These are phyloP conservation scores for Spodoptera litura DNA, from an alignment of 1,140 invertebrate species.

Conservation along the genomic window DNA sequence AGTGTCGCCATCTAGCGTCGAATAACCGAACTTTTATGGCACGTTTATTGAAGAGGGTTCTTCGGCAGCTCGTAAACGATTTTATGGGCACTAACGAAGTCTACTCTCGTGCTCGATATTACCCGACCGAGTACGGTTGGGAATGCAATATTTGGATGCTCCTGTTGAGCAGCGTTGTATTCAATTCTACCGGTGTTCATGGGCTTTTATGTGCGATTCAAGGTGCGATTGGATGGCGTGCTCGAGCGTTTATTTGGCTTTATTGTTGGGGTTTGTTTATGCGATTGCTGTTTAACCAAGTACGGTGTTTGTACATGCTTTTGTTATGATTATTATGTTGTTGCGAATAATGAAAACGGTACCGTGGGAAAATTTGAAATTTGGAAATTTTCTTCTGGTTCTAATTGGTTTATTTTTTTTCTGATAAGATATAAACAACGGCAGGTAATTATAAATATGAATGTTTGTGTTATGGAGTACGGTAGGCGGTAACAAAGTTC, in stretches of 20 bases:
- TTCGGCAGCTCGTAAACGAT: slow-evolving; percentile 85
- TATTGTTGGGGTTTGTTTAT: slow-evolving; percentile 86
- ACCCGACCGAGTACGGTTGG: slow-evolving; percentile 81
- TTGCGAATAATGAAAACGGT: slow-evolving; percentile 76
- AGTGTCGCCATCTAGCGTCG: slow-evolving; percentile 83
- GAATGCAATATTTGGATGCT: slow-evolving; percentile 80
- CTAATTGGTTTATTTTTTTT: slow-evolving; percentile 47
- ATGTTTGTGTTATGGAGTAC: slow-evolving; percentile 36
- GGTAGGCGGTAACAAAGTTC: slow-evolving; percentile 63
- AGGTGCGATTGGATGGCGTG: slow-evolving; percentile 86
- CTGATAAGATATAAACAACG: slow-evolving; percentile 50
- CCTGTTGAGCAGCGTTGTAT: slow-evolving; percentile 78
- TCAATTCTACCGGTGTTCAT: slow-evolving; percentile 83
- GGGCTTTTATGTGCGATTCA: slow-evolving; percentile 85
- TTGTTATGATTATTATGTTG: slow-evolving; percentile 85
- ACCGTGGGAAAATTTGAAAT: slow-evolving; percentile 64
- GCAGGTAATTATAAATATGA: slow-evolving; percentile 39
- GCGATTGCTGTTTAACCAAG: slow-evolving; percentile 85
- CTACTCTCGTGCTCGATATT: slow-evolving; percentile 79
- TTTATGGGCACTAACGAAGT: slow-evolving; percentile 83
- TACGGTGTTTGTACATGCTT: slow-evolving; percentile 82
- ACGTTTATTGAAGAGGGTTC: slow-evolving; percentile 85
- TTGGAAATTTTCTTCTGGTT: slow-evolving; percentile 50
- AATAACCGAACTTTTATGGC: slow-evolving; percentile 85
- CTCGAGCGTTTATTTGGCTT: slow-evolving; percentile 85